phyloP scores from a whole-genome alignment of 35 echinoderm and acorn worm species.

The Hemicentrotus pulcherrimus region DNA sequence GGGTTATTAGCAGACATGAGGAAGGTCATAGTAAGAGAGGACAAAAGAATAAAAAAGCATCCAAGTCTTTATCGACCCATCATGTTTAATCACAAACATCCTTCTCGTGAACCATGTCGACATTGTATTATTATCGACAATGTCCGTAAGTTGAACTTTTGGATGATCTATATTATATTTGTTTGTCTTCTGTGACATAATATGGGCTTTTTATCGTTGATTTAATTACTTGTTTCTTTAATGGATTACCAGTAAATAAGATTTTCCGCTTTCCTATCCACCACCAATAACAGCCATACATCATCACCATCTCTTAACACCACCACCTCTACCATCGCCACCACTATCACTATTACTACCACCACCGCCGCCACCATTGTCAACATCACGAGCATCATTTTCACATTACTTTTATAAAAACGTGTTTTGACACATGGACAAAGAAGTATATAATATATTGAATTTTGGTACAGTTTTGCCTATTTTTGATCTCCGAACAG shows the following conservation, averaged over 20 bases:
- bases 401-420: no score
- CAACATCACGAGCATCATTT: neutral
- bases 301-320: neutral
- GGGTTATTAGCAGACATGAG: neutral
- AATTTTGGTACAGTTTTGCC: no score
- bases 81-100: slow-evolving; percentile 19
- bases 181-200: neutral
- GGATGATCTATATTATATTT: neutral
- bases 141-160: neutral
- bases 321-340: neutral
- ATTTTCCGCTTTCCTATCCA: neutral
- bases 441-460: no score
- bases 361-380: neutral
- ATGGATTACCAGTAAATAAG: neutral
- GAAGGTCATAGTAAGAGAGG: neutral
- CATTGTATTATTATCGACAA: neutral
- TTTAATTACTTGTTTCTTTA: neutral
- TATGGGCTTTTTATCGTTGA: neutral
- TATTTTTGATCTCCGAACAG: no score
- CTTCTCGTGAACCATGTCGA: neutral
- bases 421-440: no score
- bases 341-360: neutral
- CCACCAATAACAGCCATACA: neutral
- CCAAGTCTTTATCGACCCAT: slow-evolving; percentile 9
- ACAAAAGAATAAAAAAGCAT: slow-evolving; percentile 9